These are phyloP conservation scores for Melangyna quadrimaculata DNA, from an alignment of 2,888 invertebrate genomes.

Conservation along the genomic window DNA sequence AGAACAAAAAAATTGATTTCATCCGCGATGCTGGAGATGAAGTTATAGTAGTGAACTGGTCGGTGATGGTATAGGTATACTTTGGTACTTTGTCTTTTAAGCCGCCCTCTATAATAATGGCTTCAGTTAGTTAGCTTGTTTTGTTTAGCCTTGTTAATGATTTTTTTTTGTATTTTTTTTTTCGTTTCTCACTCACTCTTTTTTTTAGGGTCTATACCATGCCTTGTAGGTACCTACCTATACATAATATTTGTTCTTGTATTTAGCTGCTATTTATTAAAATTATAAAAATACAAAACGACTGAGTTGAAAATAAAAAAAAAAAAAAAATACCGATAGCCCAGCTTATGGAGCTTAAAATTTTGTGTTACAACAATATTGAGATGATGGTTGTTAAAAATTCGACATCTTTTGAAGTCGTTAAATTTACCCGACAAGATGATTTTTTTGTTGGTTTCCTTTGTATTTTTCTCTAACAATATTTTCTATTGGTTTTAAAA, in stretches of 20 bases:
- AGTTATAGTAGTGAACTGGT: slow-evolving; percentile 29
- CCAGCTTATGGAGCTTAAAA: slow-evolving; percentile 16
- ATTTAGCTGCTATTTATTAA: slow-evolving; percentile 57
- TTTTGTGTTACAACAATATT: slow-evolving; percentile 38
- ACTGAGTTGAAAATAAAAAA: neutral
- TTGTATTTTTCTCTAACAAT: neutral
- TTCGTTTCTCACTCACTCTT: neutral
- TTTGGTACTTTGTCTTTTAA: neutral
- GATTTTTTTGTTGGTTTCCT: neutral
- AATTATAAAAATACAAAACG: neutral
- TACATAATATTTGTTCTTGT: slow-evolving; percentile 59
- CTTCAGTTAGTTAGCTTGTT: slow-evolving; percentile 34
- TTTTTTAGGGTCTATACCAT: neutral
- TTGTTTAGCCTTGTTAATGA: slow-evolving; percentile 2
- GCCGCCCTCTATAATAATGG: slow-evolving; percentile 18
- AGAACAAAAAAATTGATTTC: slow-evolving; percentile 2
- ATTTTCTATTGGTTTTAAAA: neutral
- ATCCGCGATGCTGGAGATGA: slow-evolving; percentile 7
- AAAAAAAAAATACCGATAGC: slow-evolving; percentile 42
- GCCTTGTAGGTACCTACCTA: too few relatives aligned
- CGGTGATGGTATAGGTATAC: neutral
- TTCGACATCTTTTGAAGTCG: neutral
- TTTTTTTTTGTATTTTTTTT: neutral
- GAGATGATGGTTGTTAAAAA: slow-evolving; percentile 60
- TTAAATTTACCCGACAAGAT: neutral